Percentiles rank a stretch among this genome's conserved stretches.
Conservation (phyloP, 2,888 invertebrate species). For the Tromatobia lineatoria region DNA sequence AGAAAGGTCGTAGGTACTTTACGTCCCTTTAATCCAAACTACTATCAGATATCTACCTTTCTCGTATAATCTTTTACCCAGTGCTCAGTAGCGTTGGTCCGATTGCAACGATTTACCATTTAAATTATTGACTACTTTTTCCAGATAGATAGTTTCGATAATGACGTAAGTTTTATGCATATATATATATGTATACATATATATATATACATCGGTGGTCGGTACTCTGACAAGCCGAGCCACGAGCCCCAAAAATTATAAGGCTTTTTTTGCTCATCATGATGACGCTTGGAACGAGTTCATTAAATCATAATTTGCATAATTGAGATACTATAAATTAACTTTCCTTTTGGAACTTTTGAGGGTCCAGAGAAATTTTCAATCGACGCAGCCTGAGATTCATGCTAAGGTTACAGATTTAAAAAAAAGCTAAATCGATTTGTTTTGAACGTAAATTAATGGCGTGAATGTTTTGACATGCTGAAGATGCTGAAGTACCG, state of each 20-base stretch:
- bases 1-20: constrained; percentile 58
- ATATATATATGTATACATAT: constrained; percentile 29
- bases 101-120: constrained; percentile 78
- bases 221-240: constrained; percentile 18
- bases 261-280: not conserved
- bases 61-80: constrained; percentile 51
- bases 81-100: constrained; percentile 78
- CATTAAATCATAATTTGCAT: not conserved
- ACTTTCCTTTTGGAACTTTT: not conserved
- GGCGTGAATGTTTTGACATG: not conserved
- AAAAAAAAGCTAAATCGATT: not conserved
- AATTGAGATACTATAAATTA: not conserved
- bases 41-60: constrained; percentile 40
- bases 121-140: constrained; percentile 61
- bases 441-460: not conserved
- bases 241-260: constrained; percentile 32
- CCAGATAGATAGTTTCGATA: constrained; percentile 68
- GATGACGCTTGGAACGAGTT: not conserved
- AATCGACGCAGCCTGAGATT: not conserved
- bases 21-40: constrained; percentile 48
- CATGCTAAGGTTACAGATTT: not conserved
- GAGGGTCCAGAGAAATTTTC: not conserved
- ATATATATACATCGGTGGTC: constrained; percentile 33
- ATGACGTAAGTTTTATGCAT: constrained; percentile 63
- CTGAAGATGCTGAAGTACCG: not conserved